phyloP scores from a whole-genome alignment of 64 coral and sea anemone genomes.

The Dendrophyllia cribrosa region DNA sequence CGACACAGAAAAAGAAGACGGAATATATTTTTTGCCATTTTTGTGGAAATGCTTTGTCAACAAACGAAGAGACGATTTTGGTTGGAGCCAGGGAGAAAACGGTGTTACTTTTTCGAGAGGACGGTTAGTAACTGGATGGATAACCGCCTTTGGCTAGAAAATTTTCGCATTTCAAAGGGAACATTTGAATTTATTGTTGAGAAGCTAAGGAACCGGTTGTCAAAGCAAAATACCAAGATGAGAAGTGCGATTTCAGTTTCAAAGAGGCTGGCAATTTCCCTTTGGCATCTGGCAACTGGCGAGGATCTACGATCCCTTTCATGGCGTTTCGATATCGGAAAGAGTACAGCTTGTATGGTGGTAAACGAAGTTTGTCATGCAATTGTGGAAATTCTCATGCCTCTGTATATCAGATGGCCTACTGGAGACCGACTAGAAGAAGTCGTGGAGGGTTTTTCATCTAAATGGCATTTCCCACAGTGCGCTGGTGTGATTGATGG shows the following conservation, averaged over 20 bases:
- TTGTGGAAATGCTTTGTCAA: no score
- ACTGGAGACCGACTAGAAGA: not conserved
- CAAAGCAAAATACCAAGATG: no score
- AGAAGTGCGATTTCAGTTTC: not conserved
- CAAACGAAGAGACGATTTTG: no score
- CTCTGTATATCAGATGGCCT: not conserved
- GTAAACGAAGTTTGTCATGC: slow-evolving; percentile 14
- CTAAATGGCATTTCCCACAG: not conserved
- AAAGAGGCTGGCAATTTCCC: slow-evolving; percentile 43
- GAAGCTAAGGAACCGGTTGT: no score
- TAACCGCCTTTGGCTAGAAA: no score
- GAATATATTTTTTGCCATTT: no score
- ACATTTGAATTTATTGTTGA: no score
- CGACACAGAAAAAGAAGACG: no score
- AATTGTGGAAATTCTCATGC: not conserved
- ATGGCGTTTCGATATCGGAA: slow-evolving; percentile 39
- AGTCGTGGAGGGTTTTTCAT: not conserved
- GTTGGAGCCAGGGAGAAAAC: no score
- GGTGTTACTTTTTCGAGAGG: no score
- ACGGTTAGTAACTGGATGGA: no score
- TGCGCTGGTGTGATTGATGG: slow-evolving; percentile 9
- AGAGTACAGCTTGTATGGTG: not conserved
- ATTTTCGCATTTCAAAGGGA: no score
- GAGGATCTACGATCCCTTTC: slow-evolving; percentile 29
- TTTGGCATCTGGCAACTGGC: slow-evolving; percentile 55